Conservation (phyloP, 2,797 vertebrate species). For the Sebastes itinus region DNA sequence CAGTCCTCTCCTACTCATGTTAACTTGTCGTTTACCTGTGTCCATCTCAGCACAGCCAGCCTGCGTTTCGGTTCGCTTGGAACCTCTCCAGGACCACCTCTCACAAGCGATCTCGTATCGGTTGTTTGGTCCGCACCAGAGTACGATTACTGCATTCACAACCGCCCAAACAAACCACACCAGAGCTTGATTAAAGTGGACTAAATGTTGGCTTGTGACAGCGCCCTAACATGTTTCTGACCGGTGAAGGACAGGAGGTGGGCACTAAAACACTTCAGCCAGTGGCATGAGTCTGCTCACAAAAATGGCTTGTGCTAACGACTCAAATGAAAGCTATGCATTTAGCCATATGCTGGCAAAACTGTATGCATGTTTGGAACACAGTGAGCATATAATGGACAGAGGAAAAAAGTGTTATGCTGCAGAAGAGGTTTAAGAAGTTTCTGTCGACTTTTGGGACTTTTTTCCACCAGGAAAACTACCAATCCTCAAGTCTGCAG, state of each 20-base stretch:
- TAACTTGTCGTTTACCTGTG: too few species aligned
- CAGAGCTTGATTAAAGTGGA: too few species aligned
- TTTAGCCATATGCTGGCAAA: not conserved
- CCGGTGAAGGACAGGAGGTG: not conserved
- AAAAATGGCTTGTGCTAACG: not conserved
- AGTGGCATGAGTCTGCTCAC: not conserved
- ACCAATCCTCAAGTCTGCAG: not conserved
- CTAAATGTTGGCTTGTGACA: too few species aligned
- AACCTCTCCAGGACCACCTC: too few species aligned
- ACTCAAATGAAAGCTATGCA: not conserved
- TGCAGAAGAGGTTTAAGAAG: conserved; percentile 23
- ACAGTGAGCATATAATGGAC: not conserved
- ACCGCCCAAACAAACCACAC: too few species aligned
- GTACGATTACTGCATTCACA: too few species aligned
- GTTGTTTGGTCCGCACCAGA: too few species aligned
- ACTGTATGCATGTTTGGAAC: not conserved
- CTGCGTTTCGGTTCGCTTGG: too few species aligned
- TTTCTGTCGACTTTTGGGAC: not conserved
- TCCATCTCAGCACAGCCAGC: too few species aligned
- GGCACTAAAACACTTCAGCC: not conserved
- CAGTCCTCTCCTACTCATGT: too few species aligned
- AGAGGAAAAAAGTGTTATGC: not conserved
- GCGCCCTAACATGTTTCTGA: not conserved
- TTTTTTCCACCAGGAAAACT: not conserved
- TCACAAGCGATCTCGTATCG: too few species aligned